Evolutionary conservation across 1,140 invertebrate genomes (phyloP).

Genomic region (Drosophila mojavensis): DNA sequence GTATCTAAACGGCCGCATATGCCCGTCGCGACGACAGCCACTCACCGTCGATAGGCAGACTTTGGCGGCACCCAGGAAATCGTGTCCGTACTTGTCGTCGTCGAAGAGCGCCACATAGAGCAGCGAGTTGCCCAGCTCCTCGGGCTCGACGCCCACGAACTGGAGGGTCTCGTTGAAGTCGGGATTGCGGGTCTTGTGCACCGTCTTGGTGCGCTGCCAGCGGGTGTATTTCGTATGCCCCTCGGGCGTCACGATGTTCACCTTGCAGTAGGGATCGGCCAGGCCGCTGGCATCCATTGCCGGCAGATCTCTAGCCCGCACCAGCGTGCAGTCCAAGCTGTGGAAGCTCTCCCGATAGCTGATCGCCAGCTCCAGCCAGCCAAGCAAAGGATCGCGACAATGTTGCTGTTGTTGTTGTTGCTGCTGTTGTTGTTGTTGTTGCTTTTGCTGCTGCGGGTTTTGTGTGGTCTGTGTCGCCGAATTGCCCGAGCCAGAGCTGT

Average conservation of each 20-base stretch:
- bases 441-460: slow-evolving; percentile 22
- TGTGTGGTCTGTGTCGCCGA: slow-evolving; percentile 51
- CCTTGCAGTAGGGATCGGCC: slow-evolving; percentile 95
- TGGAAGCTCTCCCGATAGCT: slow-evolving; percentile 91
- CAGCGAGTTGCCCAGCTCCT: slow-evolving; percentile 89
- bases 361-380: slow-evolving; percentile 90
- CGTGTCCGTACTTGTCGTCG: slow-evolving; percentile 93
- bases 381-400: slow-evolving; percentile 85
- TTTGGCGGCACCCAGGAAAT: slow-evolving; percentile 93
- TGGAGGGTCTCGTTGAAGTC: slow-evolving; percentile 97
- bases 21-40: background rate
- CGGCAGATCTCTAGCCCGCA: slow-evolving; percentile 89
- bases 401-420: slow-evolving; percentile 54
- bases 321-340: slow-evolving; percentile 91
- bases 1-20: too few species aligned
- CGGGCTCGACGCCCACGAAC: slow-evolving; percentile 91
- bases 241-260: slow-evolving; percentile 89
- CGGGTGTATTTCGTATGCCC: slow-evolving; percentile 76
- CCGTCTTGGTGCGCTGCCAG: slow-evolving; percentile 89
- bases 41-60: slow-evolving; percentile 85
- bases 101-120: slow-evolving; percentile 91
- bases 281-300: slow-evolving; percentile 95
- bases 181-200: slow-evolving; percentile 96
- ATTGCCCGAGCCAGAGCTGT: slow-evolving; percentile 78
- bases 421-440: slow-evolving; percentile 35